Evolutionary conservation across 2,888 invertebrate genomes (phyloP).

Genomic region (Platycnemis pennipes): DNA sequence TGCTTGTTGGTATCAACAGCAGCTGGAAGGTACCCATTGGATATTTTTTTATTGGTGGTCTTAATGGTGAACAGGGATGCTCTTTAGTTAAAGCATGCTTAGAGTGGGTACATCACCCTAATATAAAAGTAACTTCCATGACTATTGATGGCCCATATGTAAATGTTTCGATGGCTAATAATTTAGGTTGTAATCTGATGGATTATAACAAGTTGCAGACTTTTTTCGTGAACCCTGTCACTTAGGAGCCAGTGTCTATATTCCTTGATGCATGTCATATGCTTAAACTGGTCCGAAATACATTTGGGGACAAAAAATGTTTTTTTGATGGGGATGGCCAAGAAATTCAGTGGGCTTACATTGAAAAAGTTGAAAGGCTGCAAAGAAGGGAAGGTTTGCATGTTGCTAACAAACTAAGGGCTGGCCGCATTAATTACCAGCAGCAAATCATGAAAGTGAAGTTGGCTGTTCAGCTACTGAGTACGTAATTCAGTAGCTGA

Average conservation of each 20-base stretch:
- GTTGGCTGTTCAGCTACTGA: no score
- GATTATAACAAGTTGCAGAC: neutral
- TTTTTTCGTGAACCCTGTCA: neutral
- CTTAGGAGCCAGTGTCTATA: neutral
- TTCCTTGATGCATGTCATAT: slow-evolving; percentile 20
- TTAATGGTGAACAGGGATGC: neutral
- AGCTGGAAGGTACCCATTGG: slow-evolving; percentile 37
- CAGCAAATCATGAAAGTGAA: no score
- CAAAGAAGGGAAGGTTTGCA: no score
- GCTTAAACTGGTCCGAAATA: slow-evolving; percentile 15
- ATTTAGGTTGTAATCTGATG: neutral
- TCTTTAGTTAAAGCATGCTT: neutral
- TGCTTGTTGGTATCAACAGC: slow-evolving; percentile 72
- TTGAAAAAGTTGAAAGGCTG: no score
- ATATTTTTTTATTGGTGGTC: neutral
- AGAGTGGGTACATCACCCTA: neutral
- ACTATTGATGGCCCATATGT: neutral
- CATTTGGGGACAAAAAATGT: neutral
- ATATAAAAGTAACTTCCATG: neutral
- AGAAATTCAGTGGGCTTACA: no score
- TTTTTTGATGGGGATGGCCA: no score
- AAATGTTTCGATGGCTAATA: neutral
- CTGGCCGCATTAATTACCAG: no score
- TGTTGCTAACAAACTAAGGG: no score
- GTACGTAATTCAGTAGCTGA: neutral